phyloP scores from a whole-genome alignment of 2,113 vertebrate species.

The Sinosuthora webbiana region DNA sequence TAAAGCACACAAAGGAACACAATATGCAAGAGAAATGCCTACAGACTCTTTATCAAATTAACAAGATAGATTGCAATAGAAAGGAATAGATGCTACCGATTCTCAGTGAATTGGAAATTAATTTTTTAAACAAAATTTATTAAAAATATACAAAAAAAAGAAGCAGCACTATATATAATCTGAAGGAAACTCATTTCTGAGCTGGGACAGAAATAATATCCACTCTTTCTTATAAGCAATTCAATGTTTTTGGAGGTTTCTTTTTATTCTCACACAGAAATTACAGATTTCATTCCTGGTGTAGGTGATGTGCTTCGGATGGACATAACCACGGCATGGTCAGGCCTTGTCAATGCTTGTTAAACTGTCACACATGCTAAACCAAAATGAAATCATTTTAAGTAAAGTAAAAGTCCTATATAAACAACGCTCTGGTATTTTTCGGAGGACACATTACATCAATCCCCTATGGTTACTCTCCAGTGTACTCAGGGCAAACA shows the following conservation, averaged over 20 bases:
- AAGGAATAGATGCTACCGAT: background rate
- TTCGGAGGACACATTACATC: background rate
- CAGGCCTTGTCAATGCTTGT: background rate
- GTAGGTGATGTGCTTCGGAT: background rate
- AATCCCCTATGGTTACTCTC: background rate
- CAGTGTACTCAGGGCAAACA: background rate
- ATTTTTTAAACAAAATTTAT: background rate
- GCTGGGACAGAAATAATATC: background rate
- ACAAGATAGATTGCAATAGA: background rate
- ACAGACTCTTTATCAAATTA: slow-evolving; percentile 18
- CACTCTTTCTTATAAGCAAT: background rate
- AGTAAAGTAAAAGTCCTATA: background rate
- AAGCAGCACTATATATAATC: background rate
- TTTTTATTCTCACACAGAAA: background rate
- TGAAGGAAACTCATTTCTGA: background rate
- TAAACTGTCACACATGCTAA: background rate
- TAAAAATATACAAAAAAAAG: background rate
- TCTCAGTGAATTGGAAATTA: background rate
- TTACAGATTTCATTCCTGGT: background rate
- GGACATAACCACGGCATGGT: background rate
- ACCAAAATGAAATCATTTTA: background rate
- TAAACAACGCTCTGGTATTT: background rate
- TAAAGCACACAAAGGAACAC: background rate
- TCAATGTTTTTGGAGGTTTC: background rate
- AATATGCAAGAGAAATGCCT: background rate